Base-by-base conservation (phyloP, 2,797 vertebrate genomes). In the Leptatherina wallacei region DNA sequence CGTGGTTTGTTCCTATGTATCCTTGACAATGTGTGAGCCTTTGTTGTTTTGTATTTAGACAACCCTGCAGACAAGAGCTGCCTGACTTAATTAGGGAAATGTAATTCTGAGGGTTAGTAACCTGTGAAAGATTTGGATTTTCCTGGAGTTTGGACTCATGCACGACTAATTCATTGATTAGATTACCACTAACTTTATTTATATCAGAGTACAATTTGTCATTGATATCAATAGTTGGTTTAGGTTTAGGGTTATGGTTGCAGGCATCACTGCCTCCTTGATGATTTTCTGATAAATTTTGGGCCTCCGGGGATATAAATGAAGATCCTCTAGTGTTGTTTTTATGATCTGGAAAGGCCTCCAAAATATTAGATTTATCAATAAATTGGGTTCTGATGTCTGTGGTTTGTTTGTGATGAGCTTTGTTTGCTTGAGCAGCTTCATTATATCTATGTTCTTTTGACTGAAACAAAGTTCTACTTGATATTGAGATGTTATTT, bases 51-150 rank as follows among this genome's bases (percentile, higher is more conserved):
- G 70, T 71, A 73, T 85, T 86, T 60, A 69, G 71, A 77, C 77
- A 76, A 62, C 76, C 81, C 82, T 68, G 86, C 71, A 81, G 88
- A 88, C 71, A 61, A 77, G 84, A 81, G 78, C 81, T 72, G 68
- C 65, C 89, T 51, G 88, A 81, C 73, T 89, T 88, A 73, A 91
- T 91, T 88, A 85, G 71, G 78, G 85, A 85, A 86, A 83, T 82
- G 63, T 69, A 75, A 76, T 85, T 87, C 74, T 84, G 86, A 83
- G 68, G 77, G 73, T 84, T 72, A 68, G 74, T 71, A 84, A 88
- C 89, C 75, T 89, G 86, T 63, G 82, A 83, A 71, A 16, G 55
- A 69, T 70, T 73, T 29, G 80, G 81, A 84, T 79, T 73, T 74
- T 56, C 61, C 73, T 54, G 61, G 9, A 65, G 61, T 71, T 81